Base-by-base conservation (phyloP, 2,797 vertebrate genomes). In the Nannoperca obscura region DNA sequence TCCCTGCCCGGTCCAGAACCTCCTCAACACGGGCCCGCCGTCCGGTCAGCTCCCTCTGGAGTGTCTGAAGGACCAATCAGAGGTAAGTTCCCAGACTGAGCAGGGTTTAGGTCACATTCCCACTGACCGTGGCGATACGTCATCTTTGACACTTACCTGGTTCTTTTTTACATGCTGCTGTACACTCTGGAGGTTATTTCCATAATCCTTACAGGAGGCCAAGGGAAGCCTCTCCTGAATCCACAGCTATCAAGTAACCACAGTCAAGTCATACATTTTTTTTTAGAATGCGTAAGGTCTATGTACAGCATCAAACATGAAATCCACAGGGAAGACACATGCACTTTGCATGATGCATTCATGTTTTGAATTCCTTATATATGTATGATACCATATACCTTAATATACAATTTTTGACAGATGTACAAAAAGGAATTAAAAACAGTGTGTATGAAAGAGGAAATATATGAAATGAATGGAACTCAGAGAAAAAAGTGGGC, bases 121-220 rank as follows among this genome's bases (percentile, higher is more conserved):
- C 72, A 53, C 32, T 63, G 55, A 75, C 14, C 17, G 36, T 34
- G 17, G 3, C 13, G 38, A 55, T 47, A 71, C 0, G 19, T 67
- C 13, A 52, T 58, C 9, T 46, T 12, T 53, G 44, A 60, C 19
- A 44, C 84, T 68, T 78, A 97, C 97, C 96, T 98, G 97, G 85
- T 98, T 97, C 89, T 95, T 97, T 89, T 98, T 98, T 20, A 97
- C 96, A 67, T 97, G 95, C 50, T 98, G 96, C 90, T 98, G 97
- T 5, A 96, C 96, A 1, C 94, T 96, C 71, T 96, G 97, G 58
- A 98, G 94, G 90, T 96, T 97, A 77, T 94, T 97, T 47, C 97
- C 97, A 9, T 98, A 97, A 78, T 98, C 97, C 20, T 95, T 96
- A 84, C 96, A 97, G 62, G 95, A 93, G 5, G 97, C 97, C 89